phyloP scores from a whole-genome alignment of 2,888 invertebrate species.

The Arrhopalites spinosus region DNA sequence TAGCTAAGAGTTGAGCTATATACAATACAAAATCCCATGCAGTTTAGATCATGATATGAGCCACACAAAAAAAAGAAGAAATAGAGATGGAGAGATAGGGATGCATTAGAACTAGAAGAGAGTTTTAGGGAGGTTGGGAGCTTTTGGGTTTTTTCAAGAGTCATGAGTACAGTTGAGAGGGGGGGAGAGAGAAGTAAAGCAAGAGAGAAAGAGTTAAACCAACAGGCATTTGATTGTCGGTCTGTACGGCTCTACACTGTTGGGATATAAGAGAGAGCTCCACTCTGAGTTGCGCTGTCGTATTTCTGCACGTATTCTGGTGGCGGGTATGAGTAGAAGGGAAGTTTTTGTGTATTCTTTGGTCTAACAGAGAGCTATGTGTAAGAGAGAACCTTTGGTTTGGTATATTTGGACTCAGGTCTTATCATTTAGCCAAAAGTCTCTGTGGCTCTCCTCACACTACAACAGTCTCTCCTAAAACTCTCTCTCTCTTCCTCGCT shows the following conservation, averaged over 20 bases:
- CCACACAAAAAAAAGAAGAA: not conserved
- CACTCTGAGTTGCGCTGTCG: not conserved
- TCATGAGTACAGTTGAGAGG: not conserved
- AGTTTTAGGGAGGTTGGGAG: not conserved
- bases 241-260: not conserved
- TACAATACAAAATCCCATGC: too few relatives aligned
- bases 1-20: not conserved
- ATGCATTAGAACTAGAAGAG: not conserved
- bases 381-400: not conserved
- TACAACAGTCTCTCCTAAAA: not conserved
- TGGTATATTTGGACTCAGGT: constrained; percentile 16
- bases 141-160: too few relatives aligned
- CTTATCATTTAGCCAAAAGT: constrained; percentile 27
- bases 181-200: constrained; percentile 28
- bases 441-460: constrained; percentile 11
- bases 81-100: not conserved
- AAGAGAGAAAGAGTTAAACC: constrained; percentile 35
- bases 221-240: constrained; percentile 38
- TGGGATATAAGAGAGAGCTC: not conserved
- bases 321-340: not conserved
- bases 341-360: too few relatives aligned
- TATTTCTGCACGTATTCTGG: not conserved
- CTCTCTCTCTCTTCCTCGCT: not conserved
- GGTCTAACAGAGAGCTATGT: too few relatives aligned
- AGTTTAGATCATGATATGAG: not conserved